Base-by-base conservation (phyloP, 2,888 invertebrate genomes). In the Carcina quercana region DNA sequence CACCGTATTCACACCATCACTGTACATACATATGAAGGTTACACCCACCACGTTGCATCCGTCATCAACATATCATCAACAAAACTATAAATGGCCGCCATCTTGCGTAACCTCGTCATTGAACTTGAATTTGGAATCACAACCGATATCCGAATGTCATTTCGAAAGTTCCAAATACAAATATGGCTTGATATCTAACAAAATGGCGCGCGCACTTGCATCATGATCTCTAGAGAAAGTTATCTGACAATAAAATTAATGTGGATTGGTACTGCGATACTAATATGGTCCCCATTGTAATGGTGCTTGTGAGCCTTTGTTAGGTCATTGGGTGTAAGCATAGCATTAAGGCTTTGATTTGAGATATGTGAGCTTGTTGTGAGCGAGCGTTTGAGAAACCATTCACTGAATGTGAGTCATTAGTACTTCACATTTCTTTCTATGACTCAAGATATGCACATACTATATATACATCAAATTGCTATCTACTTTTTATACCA, bases 81-180 rank as follows among this genome's bases (percentile, higher is more conserved):
- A 13, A 25, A 14, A 15, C n/a, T n/a, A n/a, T 3, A 2, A 13
- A 25, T 25, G 13, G 21, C 21, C 21, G 28, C 21, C 28, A 29
- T 10, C 21, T 28, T 51, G 43, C 50, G 40, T 51, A 40, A 43
- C 42, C 56, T 60, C n/a, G 65, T 66, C 59, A 63, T 58, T 67
- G 67, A 69, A 68, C 67, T 69, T 71, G 66, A 66, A 61, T 59
- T 55, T 53, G 36, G 50, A 59, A 60, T 37, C 34, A 30, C 38
- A 41, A 25, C n/a, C n/a, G n/a, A n/a, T n/a, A 11, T 11, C 12
- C 6, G 12, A 24, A 39, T 38, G 34, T 31, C 37, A 28, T 26
- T 20, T 29, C n/a, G 42, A 45, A 42, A 42, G 40, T 44, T 40
- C 31, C 13, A 35, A 32, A 38, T 41, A 43, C 37, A 38, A 41